Base-by-base conservation (phyloP, 2,888 invertebrate species). In the Troides helena region DNA sequence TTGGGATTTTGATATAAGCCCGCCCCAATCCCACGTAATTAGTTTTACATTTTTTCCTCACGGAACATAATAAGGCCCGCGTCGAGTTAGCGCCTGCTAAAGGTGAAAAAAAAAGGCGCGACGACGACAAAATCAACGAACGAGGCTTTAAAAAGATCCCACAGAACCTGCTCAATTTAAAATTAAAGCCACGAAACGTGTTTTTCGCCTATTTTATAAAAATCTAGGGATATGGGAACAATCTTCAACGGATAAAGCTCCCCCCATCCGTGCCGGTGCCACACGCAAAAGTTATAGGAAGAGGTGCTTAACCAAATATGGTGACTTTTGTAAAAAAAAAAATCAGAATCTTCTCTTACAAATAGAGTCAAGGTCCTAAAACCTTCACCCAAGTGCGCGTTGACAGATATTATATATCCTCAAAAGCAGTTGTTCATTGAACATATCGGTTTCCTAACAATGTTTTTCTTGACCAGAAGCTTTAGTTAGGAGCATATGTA, bases 121-220 rank as follows among this genome's bases (percentile, higher is more conserved):
- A 72, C 77, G 78, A 74, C 76, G 80, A 79, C 77, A 82, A 83
- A 83, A 84, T 85, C 87, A 85, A 86, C 87, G 87, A 80, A 80
- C 81, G 82, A 85, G 87, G 92, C 89, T 92, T 92, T 89, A 81
- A 82, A 76, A 88, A 91, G 92, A 92, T 89, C 88, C 83, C 86
- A 84, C 86, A 86, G 87, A 90, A 92, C 87, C 92, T 84, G 88
- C 90, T 91, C 92, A 92, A 92, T 93, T 92, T 92, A 92, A 93
- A 93, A 92, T 92, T 91, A 92, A 92, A 93, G 92, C 92, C 92
- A 91, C 87, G 88, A 92, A 92, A 93, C 92, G 92, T 93, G 92
- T 92, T 92, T 90, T 92, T 91, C 90, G 87, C 85, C 82, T 90
- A 90, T 91, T 92, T 92, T 92, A 90, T 92, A 92, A 92, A 92